Base-by-base conservation (phyloP, 1,140 invertebrate genomes). In the Halictus rubicundus region DNA sequence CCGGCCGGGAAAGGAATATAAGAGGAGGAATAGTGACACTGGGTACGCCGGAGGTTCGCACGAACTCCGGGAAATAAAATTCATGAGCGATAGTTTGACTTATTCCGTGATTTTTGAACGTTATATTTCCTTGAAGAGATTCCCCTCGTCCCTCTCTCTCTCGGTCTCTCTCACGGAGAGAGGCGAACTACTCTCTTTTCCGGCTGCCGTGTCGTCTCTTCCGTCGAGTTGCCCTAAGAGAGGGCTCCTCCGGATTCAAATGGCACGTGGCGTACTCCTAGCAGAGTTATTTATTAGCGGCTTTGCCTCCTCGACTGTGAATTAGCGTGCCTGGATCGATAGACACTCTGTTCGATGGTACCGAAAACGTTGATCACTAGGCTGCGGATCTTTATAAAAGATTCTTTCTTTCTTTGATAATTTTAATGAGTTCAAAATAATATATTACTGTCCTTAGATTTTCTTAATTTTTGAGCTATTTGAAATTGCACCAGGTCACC, bases 61-160 rank as follows among this genome's bases (percentile, higher is more conserved):
- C 54, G 42, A 64, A 65, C 64, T 32, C 32, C 14, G 27, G 37
- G 63, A 71, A 74, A 85, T 84, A 81, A 85, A 84, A 84, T 81
- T 81, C 69, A 59, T 54, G 69, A 73, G 70, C 59, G 65, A 84
- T 81, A 52, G 68, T 85, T 84, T 65, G 82, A 63, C 57, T 80
- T 79, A 73, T 73, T 66, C 49, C 69, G 49, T 46, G 77, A 72
- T 79, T 73, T 59, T 54, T 79, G 69, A 46, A n/a, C 52, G 68
- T 72, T 54, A 39, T 61, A 39, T 79, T 60, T 79, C 77, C 77
- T 66, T 37, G 52, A 25, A n/a, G 52, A 74, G 59, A 74, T 74
- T 68, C 59, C 37, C 2, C 2, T 5, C 5, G 3, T 32, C 32
- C 5, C 32, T 32, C 32, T 32, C 32, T 32, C 32, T 32, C 1